Evolutionary conservation across 1,140 invertebrate genomes (phyloP).

Genomic region (Nasonia giraulti): DNA sequence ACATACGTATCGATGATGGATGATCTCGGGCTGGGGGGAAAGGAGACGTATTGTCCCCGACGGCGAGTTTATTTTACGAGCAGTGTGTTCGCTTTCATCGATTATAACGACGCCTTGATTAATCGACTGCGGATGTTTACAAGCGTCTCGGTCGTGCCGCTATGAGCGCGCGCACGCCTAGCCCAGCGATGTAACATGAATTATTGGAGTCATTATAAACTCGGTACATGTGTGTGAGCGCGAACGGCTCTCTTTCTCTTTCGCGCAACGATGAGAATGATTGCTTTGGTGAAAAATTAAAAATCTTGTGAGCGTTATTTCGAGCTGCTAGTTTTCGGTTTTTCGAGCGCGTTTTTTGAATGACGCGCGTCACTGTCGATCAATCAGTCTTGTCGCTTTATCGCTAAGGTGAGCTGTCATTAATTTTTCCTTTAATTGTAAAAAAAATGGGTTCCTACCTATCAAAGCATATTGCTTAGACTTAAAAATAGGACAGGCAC

Average conservation of each 20-base stretch:
- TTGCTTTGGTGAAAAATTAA: background rate
- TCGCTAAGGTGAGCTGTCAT: background rate
- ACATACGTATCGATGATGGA: conserved; percentile 47
- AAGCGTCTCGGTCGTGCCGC: conserved; percentile 20
- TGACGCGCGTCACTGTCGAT: background rate
- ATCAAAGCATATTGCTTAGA: too few relatives aligned
- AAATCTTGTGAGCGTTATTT: too few relatives aligned
- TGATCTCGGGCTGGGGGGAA: conserved; percentile 50
- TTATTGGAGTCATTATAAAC: conserved; percentile 43
- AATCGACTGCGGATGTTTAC: conserved; percentile 55
- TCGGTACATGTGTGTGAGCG: background rate
- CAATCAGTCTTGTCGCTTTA: conserved; percentile 22
- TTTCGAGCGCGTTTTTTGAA: background rate
- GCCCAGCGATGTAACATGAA: conserved; percentile 28
- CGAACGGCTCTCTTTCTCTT: background rate
- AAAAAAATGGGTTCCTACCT: background rate
- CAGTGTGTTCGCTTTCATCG: conserved; percentile 53
- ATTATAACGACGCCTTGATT: conserved; percentile 54
- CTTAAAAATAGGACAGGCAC: conserved; percentile 20
- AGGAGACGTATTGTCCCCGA: conserved; percentile 56
- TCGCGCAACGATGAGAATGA: background rate
- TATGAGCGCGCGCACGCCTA: background rate
- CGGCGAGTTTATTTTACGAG: conserved; percentile 56
- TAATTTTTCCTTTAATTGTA: conserved; percentile 11
- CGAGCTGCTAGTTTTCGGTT: background rate